These are phyloP conservation scores for Muricea muricata DNA, from an alignment of 92 coral and sea anemone genomes.

Conservation along the genomic window DNA sequence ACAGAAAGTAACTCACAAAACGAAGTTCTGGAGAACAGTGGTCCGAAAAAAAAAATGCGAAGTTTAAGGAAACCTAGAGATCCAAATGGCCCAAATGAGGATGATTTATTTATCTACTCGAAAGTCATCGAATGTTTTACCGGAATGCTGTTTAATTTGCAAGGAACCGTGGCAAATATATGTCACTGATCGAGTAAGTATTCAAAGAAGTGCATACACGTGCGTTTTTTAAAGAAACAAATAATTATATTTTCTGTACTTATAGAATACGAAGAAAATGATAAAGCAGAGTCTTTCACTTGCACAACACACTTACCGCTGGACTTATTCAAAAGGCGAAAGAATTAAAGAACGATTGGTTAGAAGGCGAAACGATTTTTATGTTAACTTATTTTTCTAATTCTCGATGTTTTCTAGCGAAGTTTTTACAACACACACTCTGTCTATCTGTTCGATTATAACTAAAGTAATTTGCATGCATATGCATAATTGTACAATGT, in stretches of 20 bases:
- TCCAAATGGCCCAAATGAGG: constrained; percentile 3
- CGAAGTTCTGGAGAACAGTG: constrained; percentile 5
- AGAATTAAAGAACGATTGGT: constrained; percentile 6
- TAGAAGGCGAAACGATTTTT: no score
- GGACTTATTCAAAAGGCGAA: neutral
- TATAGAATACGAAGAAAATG: neutral
- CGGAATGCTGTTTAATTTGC: constrained; percentile 25
- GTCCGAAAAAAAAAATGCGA: neutral
- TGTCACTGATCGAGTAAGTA: constrained; percentile 26
- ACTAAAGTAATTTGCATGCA: no score
- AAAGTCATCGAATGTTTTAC: constrained; percentile 20
- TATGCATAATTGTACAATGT: no score
- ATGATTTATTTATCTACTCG: constrained; percentile 6
- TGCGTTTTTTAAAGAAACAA: neutral
- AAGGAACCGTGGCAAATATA: constrained; percentile 19
- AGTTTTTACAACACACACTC: no score
- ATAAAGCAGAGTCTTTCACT: constrained; percentile 12
- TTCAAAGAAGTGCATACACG: neutral
- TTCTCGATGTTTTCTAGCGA: no score
- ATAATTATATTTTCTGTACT: neutral
- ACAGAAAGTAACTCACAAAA: neutral
- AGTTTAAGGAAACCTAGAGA: constrained; percentile 16
- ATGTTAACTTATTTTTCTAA: no score
- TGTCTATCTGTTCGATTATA: no score
- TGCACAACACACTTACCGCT: constrained; percentile 20